These are phyloP conservation scores for Arctocebus calabarensis DNA, from an alignment of 2,797 vertebrate genomes.

Conservation along the genomic window DNA sequence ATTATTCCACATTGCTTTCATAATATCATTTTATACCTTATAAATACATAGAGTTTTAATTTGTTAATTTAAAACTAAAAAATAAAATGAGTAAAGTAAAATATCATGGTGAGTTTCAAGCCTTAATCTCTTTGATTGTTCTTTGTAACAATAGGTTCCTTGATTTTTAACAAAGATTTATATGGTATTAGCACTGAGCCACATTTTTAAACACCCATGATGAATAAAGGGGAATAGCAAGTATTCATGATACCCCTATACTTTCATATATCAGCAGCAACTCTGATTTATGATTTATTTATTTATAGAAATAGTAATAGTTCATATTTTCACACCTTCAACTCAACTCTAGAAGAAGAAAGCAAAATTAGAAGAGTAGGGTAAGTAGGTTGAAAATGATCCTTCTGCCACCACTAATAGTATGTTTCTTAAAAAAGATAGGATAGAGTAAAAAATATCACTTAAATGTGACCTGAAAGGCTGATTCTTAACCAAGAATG, in stretches of 20 bases:
- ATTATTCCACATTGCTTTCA: background rate
- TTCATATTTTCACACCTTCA: background rate
- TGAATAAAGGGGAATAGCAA: background rate
- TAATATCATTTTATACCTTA: background rate
- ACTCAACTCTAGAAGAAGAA: background rate
- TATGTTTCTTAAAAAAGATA: background rate
- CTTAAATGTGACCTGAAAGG: background rate
- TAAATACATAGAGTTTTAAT: background rate
- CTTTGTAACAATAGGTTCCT: background rate
- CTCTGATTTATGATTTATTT: background rate
- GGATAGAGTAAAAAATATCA: background rate
- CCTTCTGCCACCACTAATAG: background rate
- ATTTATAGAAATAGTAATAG: conserved; percentile 21
- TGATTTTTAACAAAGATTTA: background rate
- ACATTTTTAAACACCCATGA: background rate
- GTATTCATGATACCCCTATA: background rate
- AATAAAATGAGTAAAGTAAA: background rate
- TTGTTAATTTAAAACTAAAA: background rate
- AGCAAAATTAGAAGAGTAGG: conserved; percentile 7
- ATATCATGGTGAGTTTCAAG: background rate
- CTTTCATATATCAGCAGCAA: background rate
- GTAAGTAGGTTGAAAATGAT: background rate
- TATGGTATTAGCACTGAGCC: background rate
- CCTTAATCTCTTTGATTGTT: background rate
- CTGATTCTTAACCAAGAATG: background rate